These are phyloP conservation scores for Thelaira solivaga DNA, from an alignment of 2,888 invertebrate genomes.

Conservation along the genomic window DNA sequence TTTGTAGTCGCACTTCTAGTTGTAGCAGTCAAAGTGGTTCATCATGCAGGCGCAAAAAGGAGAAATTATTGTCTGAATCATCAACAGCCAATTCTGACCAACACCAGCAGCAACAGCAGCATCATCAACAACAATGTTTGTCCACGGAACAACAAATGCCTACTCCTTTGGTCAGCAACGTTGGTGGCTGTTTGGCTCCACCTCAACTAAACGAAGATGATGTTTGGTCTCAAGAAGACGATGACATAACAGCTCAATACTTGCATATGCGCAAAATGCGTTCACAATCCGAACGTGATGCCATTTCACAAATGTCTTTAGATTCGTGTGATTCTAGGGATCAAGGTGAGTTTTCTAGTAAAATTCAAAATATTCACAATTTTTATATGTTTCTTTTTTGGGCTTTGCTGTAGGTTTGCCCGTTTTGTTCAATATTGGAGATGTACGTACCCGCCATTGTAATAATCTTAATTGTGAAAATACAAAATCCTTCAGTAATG, in stretches of 20 bases:
- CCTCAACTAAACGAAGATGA: slow-evolving; percentile 81
- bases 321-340: slow-evolving; percentile 89
- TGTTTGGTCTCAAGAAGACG: slow-evolving; percentile 96
- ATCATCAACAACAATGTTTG: neutral
- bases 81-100: slow-evolving; percentile 38
- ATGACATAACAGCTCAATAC: slow-evolving; percentile 90
- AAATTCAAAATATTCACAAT: neutral
- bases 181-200: slow-evolving; percentile 71
- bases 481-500: slow-evolving; percentile 89
- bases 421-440: slow-evolving; percentile 77
- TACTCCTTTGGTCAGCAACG: neutral
- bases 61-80: slow-evolving; percentile 63
- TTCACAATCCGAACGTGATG: slow-evolving; percentile 84
- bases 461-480: slow-evolving; percentile 82
- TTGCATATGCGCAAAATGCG: slow-evolving; percentile 79
- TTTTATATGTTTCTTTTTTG: neutral
- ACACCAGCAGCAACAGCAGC: neutral
- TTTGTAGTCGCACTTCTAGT: slow-evolving; percentile 71
- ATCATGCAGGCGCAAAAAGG: slow-evolving; percentile 67
- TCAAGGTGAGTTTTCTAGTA: slow-evolving; percentile 70
- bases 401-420: slow-evolving; percentile 69
- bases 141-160: slow-evolving; percentile 1
- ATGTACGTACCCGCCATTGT: slow-evolving; percentile 77
- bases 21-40: slow-evolving; percentile 68
- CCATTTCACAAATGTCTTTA: slow-evolving; percentile 92